Percentiles rank a stretch among this genome's conserved stretches.
Evolutionary conservation across 2,888 invertebrate genomes (phyloP).

Genomic region (Trisateles emortualis): DNA sequence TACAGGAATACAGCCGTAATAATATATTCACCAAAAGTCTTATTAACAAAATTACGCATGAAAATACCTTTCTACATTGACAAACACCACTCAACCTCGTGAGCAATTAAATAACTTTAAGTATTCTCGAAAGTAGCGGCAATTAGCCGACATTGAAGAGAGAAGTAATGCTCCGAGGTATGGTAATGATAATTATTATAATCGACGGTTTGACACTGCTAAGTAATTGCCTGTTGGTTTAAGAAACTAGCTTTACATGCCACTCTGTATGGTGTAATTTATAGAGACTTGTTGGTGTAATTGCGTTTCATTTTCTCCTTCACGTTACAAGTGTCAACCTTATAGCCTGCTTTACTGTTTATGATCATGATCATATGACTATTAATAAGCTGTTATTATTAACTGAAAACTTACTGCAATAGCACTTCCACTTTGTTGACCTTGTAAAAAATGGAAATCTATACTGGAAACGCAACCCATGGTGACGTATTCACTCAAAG

Average conservation of each 20-base stretch:
- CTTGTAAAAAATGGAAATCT: too few relatives aligned
- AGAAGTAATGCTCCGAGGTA: constrained; percentile 33
- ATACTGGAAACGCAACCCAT: too few relatives aligned
- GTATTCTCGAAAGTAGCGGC: constrained; percentile 37
- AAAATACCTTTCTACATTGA: background rate
- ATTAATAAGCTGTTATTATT: too few relatives aligned
- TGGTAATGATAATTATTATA: constrained; percentile 49
- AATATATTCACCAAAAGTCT: too few relatives aligned
- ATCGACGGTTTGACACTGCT: constrained; percentile 43
- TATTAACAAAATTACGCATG: background rate
- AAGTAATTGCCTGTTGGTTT: constrained; percentile 44
- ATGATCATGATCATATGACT: background rate
- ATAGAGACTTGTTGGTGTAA: constrained; percentile 23
- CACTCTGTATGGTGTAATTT: constrained; percentile 31
- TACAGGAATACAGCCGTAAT: too few relatives aligned
- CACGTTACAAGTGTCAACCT: background rate
- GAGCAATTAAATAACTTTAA: constrained; percentile 34
- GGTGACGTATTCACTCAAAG: too few relatives aligned
- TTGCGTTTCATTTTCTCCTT: constrained; percentile 3
- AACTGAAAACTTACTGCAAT: too few relatives aligned
- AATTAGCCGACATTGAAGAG: constrained; percentile 39
- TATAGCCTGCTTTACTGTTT: background rate
- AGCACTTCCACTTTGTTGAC: too few relatives aligned
- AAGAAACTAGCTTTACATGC: constrained; percentile 21
- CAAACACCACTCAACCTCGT: constrained; percentile 9